phyloP scores from a whole-genome alignment of 2,797 vertebrate species.

The Staurois parvus region DNA sequence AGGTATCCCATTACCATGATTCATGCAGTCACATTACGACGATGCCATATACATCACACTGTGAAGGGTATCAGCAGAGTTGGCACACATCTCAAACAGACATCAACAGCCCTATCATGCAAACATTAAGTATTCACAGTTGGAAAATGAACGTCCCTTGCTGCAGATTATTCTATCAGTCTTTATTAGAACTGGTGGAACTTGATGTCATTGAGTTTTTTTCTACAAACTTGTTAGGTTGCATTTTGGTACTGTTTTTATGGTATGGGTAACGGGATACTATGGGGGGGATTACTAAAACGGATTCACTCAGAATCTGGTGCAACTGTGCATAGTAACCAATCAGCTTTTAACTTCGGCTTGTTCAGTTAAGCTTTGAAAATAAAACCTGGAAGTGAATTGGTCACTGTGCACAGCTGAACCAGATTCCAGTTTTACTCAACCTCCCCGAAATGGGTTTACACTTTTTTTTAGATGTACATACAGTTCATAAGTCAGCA shows the following conservation, averaged over 20 bases:
- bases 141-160: neutral
- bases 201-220: neutral
- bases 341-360: too few species aligned
- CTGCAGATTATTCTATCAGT: slow-evolving; percentile 15
- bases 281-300: too few species aligned
- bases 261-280: neutral
- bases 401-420: too few species aligned
- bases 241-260: neutral
- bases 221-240: neutral
- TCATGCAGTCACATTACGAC: slow-evolving; percentile 47
- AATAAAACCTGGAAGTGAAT: too few species aligned
- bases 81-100: slow-evolving; percentile 8
- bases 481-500: too few species aligned
- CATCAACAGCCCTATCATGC: neutral
- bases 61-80: slow-evolving; percentile 30
- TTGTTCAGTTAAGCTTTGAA: too few species aligned
- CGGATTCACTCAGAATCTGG: too few species aligned
- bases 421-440: too few species aligned
- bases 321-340: too few species aligned
- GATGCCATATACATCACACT: slow-evolving; percentile 28
- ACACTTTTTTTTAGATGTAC: too few species aligned
- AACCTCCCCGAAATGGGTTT: too few species aligned
- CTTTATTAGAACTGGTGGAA: neutral
- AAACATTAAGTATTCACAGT: slow-evolving; percentile 1
- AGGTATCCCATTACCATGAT: slow-evolving; percentile 52